A percentile compares a stretch with the other conserved stretches of the same genome.
Conservation (phyloP, 1,140 invertebrate genomes). For the Drosophila ficusphila region DNA sequence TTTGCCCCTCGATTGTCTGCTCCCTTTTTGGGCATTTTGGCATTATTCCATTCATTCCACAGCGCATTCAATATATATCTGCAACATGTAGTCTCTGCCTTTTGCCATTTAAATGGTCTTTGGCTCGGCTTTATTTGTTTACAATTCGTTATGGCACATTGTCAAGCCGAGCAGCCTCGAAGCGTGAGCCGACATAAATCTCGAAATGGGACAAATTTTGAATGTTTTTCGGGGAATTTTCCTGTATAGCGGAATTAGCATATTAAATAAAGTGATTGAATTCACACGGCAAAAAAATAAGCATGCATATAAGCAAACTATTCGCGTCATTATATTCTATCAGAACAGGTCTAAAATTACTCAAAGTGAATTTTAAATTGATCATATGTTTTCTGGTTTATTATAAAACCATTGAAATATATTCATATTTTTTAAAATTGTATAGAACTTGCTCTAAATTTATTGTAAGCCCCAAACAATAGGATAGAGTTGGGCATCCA, state of each 20-base stretch:
- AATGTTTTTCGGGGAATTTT: slow-evolving; percentile 27
- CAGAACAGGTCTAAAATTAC: too few relatives aligned
- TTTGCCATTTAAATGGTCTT: slow-evolving; percentile 69
- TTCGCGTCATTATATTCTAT: too few relatives aligned
- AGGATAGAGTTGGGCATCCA: too few relatives aligned
- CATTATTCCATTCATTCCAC: slow-evolving; percentile 52
- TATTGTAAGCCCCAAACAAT: too few relatives aligned
- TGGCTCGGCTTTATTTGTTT: slow-evolving; percentile 52
- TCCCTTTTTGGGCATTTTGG: slow-evolving; percentile 38
- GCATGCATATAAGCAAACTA: neutral
- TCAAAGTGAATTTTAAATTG: too few relatives aligned
- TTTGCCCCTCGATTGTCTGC: slow-evolving; percentile 48
- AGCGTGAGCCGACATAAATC: slow-evolving; percentile 40
- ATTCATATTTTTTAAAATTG: too few relatives aligned
- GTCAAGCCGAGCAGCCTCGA: slow-evolving; percentile 24
- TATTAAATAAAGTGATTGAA: slow-evolving; percentile 15
- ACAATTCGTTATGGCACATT: slow-evolving; percentile 73
- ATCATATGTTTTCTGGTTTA: too few relatives aligned
- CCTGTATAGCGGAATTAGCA: slow-evolving; percentile 33
- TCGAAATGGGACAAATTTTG: slow-evolving; percentile 54
- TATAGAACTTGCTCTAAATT: too few relatives aligned
- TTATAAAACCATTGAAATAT: too few relatives aligned
- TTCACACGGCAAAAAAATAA: neutral
- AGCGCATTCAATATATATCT: slow-evolving; percentile 33
- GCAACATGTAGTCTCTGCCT: slow-evolving; percentile 39